These are phyloP conservation scores for Blomia tropicalis DNA, from an alignment of 2,888 invertebrate species.

Conservation along the genomic window DNA sequence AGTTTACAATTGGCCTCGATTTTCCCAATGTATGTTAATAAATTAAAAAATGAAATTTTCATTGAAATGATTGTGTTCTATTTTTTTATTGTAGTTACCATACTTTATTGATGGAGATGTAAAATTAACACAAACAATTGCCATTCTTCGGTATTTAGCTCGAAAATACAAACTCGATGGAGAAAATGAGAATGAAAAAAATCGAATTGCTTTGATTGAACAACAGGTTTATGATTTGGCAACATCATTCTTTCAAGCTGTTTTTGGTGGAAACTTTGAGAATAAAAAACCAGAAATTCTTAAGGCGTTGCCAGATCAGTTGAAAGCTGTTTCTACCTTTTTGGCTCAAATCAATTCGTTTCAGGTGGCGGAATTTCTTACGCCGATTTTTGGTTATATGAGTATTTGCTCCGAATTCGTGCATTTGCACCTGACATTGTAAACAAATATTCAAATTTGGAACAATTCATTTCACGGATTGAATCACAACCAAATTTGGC, in stretches of 20 bases:
- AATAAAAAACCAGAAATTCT: not conserved
- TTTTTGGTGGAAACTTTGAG: not conserved
- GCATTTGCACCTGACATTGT: not conserved
- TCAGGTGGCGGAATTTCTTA: not conserved
- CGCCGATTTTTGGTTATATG: not conserved
- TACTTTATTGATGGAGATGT: not conserved
- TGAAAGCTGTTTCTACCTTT: conserved; percentile 1
- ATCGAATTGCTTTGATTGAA: not conserved
- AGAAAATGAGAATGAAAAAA: not conserved
- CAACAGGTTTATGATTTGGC: not conserved
- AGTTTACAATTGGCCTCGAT: not conserved
- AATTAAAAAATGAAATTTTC: not conserved
- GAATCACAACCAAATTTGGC: not conserved
- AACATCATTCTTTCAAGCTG: not conserved
- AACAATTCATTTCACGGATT: not conserved
- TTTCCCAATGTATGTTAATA: conserved; percentile 1
- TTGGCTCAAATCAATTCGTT: not conserved
- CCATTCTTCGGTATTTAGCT: not conserved
- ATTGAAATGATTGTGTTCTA: not conserved
- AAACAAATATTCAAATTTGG: not conserved
- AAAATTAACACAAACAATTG: not conserved
- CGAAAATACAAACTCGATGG: conserved; percentile 4
- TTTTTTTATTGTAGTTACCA: not conserved
- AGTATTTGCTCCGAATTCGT: not conserved
- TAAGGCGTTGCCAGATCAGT: not conserved